phyloP scores from a whole-genome alignment of 2,888 invertebrate genomes.

The Pandemis corylana region DNA sequence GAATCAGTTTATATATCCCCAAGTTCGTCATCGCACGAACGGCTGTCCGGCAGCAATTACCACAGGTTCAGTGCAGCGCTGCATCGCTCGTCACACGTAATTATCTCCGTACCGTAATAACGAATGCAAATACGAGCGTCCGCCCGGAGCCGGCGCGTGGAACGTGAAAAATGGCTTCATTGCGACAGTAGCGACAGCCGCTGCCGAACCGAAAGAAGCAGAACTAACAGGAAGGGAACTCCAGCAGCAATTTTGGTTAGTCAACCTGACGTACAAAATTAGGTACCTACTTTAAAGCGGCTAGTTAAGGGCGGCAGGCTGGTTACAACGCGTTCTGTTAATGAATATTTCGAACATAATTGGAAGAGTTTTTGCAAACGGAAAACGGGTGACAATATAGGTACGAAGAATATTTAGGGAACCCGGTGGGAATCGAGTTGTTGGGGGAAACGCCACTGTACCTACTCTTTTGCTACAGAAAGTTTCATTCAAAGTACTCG shows the following conservation, averaged over 20 bases:
- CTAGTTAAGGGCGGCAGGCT: neutral
- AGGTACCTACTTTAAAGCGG: neutral
- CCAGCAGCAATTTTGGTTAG: too few relatives aligned
- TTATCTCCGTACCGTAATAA: conserved; percentile 79
- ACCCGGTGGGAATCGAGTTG: too few relatives aligned
- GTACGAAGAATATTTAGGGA: too few relatives aligned
- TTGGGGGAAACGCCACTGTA: too few relatives aligned
- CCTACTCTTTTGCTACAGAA: too few relatives aligned
- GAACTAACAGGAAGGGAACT: neutral
- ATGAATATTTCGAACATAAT: too few relatives aligned
- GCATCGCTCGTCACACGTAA: conserved; percentile 74
- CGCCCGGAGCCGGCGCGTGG: conserved; percentile 53
- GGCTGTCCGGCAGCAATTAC: conserved; percentile 55
- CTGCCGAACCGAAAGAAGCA: conserved; percentile 18
- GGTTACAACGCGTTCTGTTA: too few relatives aligned
- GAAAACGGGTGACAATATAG: too few relatives aligned
- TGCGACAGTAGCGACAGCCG: conserved; percentile 50
- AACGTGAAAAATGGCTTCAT: conserved; percentile 76
- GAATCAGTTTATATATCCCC: neutral
- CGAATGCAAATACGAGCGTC: conserved; percentile 74
- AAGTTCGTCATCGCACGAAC: conserved; percentile 12
- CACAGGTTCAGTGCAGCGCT: conserved; percentile 58
- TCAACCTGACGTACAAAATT: neutral
- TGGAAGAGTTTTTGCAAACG: too few relatives aligned
- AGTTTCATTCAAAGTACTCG: neutral